Percentiles rank a stretch among this genome's conserved stretches.
These are phyloP conservation scores for Cephalotes varians DNA, from an alignment of 2,888 invertebrate genomes.

Conservation along the genomic window DNA sequence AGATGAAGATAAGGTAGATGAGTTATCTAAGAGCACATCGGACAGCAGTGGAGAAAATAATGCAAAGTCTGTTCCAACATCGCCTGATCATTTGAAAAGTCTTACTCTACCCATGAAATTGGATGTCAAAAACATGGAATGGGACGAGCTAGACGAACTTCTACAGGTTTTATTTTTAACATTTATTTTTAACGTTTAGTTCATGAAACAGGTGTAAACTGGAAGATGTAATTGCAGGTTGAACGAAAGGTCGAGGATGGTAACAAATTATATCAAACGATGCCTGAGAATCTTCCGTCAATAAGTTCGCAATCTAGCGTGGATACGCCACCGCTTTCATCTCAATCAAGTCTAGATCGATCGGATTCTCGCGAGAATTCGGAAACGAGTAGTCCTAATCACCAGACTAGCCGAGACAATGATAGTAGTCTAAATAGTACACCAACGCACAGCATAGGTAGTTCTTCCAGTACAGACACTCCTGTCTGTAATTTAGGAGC, in stretches of 20 bases:
- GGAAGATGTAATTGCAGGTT: constrained; percentile 83
- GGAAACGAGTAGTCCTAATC: constrained; percentile 75
- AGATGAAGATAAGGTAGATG: constrained; percentile 78
- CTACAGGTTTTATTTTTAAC: constrained; percentile 86
- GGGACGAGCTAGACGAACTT: constrained; percentile 91
- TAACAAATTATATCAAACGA: constrained; percentile 90
- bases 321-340: constrained; percentile 73
- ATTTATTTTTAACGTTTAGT: not conserved
- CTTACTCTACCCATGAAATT: constrained; percentile 90
- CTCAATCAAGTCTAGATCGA: constrained; percentile 77
- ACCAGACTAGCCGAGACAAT: constrained; percentile 71
- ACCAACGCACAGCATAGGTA: constrained; percentile 83
- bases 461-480: constrained; percentile 84
- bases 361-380: constrained; percentile 74
- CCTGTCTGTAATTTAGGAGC: constrained; percentile 81
- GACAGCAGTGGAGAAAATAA: constrained; percentile 79
- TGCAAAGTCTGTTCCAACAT: constrained; percentile 80
- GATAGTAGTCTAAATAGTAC: constrained; percentile 82
- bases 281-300: constrained; percentile 89
- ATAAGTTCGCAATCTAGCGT: constrained; percentile 86
- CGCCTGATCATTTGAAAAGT: constrained; percentile 84
- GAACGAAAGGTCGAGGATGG: constrained; percentile 89
- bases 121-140: constrained; percentile 89
- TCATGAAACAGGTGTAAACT: not conserved
- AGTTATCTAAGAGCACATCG: constrained; percentile 74